These are phyloP conservation scores for Ectobius pallidus DNA, from an alignment of 2,888 invertebrate species.

Conservation along the genomic window DNA sequence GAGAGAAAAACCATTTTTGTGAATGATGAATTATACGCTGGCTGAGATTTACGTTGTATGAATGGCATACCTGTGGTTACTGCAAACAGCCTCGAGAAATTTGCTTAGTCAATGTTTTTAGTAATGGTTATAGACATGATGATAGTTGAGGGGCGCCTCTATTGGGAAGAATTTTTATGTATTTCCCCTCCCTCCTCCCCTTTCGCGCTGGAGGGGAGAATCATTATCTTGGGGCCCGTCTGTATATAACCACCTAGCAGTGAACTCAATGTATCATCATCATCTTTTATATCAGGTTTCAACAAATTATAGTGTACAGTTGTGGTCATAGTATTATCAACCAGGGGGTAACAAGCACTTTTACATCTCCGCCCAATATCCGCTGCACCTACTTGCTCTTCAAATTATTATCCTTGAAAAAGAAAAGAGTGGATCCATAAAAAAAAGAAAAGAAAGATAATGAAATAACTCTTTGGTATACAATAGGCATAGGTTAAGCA, in stretches of 20 bases:
- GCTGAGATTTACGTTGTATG: no score
- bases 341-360: conserved; percentile 10
- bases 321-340: conserved; percentile 16
- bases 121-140: background rate
- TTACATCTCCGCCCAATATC: background rate
- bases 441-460: conserved; percentile 27
- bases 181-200: conserved; percentile 20
- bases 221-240: conserved; percentile 15
- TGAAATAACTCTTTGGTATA: conserved; percentile 10
- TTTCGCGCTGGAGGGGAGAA: background rate
- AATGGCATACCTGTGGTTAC: background rate
- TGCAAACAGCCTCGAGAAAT: background rate
- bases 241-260: conserved; percentile 17
- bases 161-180: conserved; percentile 23
- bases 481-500: conserved; percentile 23
- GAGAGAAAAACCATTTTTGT: no score
- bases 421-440: background rate
- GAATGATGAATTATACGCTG: no score
- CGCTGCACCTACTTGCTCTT: conserved; percentile 9
- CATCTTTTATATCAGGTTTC: conserved; percentile 29
- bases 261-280: conserved; percentile 23
- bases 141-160: conserved; percentile 20
- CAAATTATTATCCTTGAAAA: conserved; percentile 20
- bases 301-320: conserved; percentile 19
- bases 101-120: background rate